Conservation (phyloP, 2,113 vertebrate species). For the Ochotona curzoniae region DNA sequence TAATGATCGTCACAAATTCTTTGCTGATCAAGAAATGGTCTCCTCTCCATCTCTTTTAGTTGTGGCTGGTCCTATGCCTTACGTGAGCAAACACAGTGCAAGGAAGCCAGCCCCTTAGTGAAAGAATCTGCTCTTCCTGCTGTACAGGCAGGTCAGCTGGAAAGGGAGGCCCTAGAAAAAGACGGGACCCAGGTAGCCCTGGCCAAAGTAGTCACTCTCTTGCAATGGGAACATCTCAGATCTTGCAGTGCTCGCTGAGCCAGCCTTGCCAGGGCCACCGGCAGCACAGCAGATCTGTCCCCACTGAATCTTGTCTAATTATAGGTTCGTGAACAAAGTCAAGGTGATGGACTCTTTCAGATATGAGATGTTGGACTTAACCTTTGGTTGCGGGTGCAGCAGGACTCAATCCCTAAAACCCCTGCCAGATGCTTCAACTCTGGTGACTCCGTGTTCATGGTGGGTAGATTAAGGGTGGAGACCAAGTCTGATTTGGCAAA, state of each 20-base stretch:
- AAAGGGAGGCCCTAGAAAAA: neutral
- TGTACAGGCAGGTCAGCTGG: neutral
- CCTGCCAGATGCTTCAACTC: no score
- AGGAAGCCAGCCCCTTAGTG: neutral
- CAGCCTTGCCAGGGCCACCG: no score
- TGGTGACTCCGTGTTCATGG: no score
- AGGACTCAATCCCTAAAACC: no score
- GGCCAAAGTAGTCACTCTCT: neutral
- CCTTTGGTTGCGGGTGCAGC: no score
- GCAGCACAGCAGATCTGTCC: neutral
- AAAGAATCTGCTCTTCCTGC: neutral
- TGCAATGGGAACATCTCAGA: neutral
- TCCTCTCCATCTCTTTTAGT: neutral
- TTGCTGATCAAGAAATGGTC: neutral
- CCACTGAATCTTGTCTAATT: neutral
- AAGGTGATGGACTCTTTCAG: neutral
- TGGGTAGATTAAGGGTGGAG: no score
- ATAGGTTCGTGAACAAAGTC: neutral
- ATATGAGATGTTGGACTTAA: neutral
- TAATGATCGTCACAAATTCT: neutral
- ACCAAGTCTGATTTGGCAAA: no score
- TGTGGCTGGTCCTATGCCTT: neutral
- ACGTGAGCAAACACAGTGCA: neutral
- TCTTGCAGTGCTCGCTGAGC: neutral
- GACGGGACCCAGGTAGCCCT: neutral